phyloP scores from a whole-genome alignment of 1,140 invertebrate species.

The Drosophila repleta region DNA sequence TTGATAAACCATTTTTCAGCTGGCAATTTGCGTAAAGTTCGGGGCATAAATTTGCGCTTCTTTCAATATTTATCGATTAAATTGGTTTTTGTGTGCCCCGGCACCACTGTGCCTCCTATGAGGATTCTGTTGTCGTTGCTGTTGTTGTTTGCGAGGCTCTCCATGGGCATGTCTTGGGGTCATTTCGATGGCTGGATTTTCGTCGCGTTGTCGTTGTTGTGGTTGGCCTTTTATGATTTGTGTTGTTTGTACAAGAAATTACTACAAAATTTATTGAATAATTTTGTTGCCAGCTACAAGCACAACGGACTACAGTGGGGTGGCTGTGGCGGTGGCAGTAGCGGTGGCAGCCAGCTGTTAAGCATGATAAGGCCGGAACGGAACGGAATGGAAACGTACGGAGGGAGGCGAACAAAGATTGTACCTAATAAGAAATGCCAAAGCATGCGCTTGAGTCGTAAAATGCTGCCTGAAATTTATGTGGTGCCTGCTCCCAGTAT shows the following conservation, averaged over 20 bases:
- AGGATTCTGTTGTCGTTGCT: slow-evolving; percentile 1
- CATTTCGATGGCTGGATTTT: slow-evolving; percentile 47
- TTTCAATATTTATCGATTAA: slow-evolving; percentile 44
- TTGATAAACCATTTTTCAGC: slow-evolving; percentile 23
- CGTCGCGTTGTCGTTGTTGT: slow-evolving; percentile 1
- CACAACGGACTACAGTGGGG: not conserved
- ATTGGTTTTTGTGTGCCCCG: slow-evolving; percentile 13
- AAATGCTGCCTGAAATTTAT: slow-evolving; percentile 75
- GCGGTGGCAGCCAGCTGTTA: slow-evolving; percentile 8
- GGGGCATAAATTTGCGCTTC: slow-evolving; percentile 28
- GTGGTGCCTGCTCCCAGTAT: slow-evolving; percentile 12
- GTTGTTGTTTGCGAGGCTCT: not conserved
- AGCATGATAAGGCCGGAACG: slow-evolving; percentile 24
- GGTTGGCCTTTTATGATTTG: slow-evolving; percentile 67
- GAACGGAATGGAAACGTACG: not conserved
- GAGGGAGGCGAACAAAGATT: slow-evolving; percentile 34
- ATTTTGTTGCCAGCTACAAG: slow-evolving; percentile 55
- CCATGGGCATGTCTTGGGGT: slow-evolving; percentile 11
- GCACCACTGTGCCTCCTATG: slow-evolving; percentile 10
- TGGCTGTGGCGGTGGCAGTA: not conserved
- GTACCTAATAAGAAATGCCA: slow-evolving; percentile 76
- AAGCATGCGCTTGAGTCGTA: slow-evolving; percentile 75
- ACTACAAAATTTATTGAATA: slow-evolving; percentile 83
- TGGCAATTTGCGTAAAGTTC: slow-evolving; percentile 35
- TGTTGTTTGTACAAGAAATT: slow-evolving; percentile 79